Evolutionary conservation across 2,113 vertebrate species (phyloP).

Genomic region (Bombycilla garrulus): DNA sequence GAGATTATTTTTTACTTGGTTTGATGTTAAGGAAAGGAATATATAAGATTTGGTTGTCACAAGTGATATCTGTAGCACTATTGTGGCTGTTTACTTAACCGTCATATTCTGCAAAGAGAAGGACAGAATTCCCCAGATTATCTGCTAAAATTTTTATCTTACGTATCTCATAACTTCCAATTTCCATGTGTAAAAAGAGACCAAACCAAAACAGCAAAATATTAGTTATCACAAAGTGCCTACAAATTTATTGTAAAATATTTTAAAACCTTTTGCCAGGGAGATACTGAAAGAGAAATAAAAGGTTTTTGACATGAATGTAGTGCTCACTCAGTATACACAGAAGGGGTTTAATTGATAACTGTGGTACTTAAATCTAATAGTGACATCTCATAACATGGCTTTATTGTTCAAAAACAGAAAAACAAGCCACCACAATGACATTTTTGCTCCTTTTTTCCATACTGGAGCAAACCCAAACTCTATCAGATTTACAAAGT

Average conservation of each 20-base stretch:
- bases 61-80: not conserved
- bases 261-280: not conserved
- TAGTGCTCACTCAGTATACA: not conserved
- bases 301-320: not conserved
- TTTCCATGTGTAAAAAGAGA: not conserved
- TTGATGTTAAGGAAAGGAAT: not conserved
- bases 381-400: not conserved
- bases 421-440: not conserved
- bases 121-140: not conserved
- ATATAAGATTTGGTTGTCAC: not conserved
- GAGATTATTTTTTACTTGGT: not conserved
- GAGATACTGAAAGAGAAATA: not conserved
- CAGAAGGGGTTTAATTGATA: not conserved
- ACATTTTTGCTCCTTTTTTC: not conserved
- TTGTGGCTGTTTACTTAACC: not conserved
- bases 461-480: not conserved
- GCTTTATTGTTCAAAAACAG: not conserved
- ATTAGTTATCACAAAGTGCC: not conserved
- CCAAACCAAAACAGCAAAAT: not conserved
- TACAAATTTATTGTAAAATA: not conserved
- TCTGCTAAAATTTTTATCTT: not conserved
- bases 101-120: not conserved
- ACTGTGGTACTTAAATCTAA: not conserved
- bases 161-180: not conserved
- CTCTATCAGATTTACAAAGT: not conserved